A percentile compares a stretch with the other conserved stretches of the same genome.
phyloP scores from a whole-genome alignment of 2,797 vertebrate genomes.

The Tenualosa thibaudeaui region DNA sequence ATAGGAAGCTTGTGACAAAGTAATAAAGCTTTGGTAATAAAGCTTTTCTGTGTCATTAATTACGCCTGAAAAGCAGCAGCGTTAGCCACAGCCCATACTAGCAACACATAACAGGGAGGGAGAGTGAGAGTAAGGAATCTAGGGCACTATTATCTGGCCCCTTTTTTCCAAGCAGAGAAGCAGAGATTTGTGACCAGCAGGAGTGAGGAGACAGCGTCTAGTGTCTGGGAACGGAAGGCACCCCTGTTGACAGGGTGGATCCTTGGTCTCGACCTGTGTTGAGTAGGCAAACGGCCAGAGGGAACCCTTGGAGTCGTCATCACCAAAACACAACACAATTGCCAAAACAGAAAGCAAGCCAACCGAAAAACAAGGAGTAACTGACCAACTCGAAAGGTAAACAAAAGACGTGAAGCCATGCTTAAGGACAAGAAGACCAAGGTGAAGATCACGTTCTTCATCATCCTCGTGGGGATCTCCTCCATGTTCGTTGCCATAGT shows the following conservation, averaged over 20 bases:
- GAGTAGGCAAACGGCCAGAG: conserved; percentile 43
- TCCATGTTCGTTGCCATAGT: conserved; percentile 86
- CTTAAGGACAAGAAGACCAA: conserved; percentile 81
- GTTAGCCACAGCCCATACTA: conserved; percentile 28
- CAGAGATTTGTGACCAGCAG: conserved; percentile 60
- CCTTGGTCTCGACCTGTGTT: background rate
- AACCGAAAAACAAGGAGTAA: conserved; percentile 13
- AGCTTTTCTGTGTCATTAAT: conserved; percentile 15
- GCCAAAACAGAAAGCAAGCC: background rate
- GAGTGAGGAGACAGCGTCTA: conserved; percentile 52
- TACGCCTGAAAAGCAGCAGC: background rate
- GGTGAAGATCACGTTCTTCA: conserved; percentile 83
- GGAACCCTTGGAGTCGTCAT: background rate
- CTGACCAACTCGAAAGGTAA: conserved; percentile 17
- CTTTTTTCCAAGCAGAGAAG: conserved; percentile 66
- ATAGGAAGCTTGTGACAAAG: background rate
- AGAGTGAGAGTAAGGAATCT: conserved; percentile 65
- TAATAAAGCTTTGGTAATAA: too few relatives aligned
- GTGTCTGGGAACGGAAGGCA: conserved; percentile 18
- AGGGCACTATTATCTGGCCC: conserved; percentile 79
- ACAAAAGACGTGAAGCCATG: conserved; percentile 67
- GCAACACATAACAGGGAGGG: conserved; percentile 49
- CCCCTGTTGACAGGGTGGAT: conserved; percentile 11
- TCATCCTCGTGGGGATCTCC: conserved; percentile 83
- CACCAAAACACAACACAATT: background rate